Conservation (phyloP, 2,113 vertebrate species). For the Syrrhaptes paradoxus region DNA sequence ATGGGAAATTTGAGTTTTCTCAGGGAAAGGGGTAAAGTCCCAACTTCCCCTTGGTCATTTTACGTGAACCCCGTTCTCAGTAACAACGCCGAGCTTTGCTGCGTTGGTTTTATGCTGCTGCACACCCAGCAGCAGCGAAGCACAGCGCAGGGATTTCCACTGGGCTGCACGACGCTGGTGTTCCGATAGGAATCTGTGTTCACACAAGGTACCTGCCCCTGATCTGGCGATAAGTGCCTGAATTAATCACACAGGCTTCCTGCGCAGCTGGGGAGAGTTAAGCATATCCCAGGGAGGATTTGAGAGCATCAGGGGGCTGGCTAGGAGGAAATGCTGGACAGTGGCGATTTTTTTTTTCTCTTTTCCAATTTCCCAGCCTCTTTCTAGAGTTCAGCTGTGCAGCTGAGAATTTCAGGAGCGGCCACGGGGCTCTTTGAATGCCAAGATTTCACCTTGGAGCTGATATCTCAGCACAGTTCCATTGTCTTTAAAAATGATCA, state of each 20-base stretch:
- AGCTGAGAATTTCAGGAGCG: background rate
- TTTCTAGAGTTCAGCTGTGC: background rate
- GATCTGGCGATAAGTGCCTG: background rate
- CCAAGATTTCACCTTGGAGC: background rate
- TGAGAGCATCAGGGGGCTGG: background rate
- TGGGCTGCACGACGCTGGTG: too few relatives aligned
- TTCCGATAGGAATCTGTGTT: background rate
- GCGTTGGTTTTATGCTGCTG: background rate
- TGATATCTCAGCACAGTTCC: background rate
- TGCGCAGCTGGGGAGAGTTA: background rate
- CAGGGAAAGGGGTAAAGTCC: background rate
- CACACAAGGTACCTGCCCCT: background rate
- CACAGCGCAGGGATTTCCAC: background rate
- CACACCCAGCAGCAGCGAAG: background rate
- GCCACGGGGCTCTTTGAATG: background rate
- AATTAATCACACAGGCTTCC: background rate
- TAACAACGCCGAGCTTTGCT: background rate
- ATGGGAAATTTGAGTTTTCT: background rate
- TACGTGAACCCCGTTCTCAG: background rate
- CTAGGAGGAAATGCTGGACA: background rate
- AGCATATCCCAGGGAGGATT: background rate
- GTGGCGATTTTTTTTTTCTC: background rate
- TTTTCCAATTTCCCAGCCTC: background rate
- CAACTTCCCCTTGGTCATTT: background rate
- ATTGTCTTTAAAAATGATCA: background rate